Evolutionary conservation across 2,113 vertebrate genomes (phyloP), one percentile per base, ranked within the genome.

Genomic region (Corapipo altera): DNA sequence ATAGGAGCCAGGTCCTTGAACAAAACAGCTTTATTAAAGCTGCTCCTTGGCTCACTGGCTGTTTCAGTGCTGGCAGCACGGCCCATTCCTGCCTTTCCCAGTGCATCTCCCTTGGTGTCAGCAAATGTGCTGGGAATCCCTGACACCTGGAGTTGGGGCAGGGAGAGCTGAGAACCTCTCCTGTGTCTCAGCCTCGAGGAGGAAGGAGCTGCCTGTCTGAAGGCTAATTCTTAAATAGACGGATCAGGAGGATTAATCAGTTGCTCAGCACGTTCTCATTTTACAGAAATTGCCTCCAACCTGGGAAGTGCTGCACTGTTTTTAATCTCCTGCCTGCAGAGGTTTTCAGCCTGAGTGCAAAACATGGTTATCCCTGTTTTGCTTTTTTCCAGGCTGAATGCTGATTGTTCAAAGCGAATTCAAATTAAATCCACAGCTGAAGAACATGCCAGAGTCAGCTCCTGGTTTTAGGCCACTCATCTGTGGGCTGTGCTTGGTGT

Each of bases 181-280:
- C 0, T 39, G 4, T 1, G 2, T 33, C 11, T 23, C 57, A 66
- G 79, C 32, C 7, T 0, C 22, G 41, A 81, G 72, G 57, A 89
- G 65, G 44, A 78, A 11, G 2, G 52, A 66, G 37, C 10, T 28
- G 52, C 27, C 61, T 49, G 67, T 64, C 89, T 74, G 66, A 82
- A n/a, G 89, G 72, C n/a, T 85, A 46, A 78, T 74, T 70, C 59
- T 15, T 62, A 81, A 87, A 81, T 44, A 44, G 73, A 54, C 3
- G 23, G 82, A 94, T 94, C 61, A 85, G 82, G 71, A 82, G 89
- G 79, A 78, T 94, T 86, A 75, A 83, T 62, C 80, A 74, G 75
- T 57, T 81, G 58, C 62, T 89, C 85, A 54, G 74, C 65, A 43
- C 22, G 69, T 76, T 91, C 81, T 86, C 43, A 6, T 89, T 91